Percentiles rank a stretch among this genome's conserved stretches.
Evolutionary conservation across 1,140 invertebrate species (phyloP).

Genomic region (Drosophila punjabiensis): DNA sequence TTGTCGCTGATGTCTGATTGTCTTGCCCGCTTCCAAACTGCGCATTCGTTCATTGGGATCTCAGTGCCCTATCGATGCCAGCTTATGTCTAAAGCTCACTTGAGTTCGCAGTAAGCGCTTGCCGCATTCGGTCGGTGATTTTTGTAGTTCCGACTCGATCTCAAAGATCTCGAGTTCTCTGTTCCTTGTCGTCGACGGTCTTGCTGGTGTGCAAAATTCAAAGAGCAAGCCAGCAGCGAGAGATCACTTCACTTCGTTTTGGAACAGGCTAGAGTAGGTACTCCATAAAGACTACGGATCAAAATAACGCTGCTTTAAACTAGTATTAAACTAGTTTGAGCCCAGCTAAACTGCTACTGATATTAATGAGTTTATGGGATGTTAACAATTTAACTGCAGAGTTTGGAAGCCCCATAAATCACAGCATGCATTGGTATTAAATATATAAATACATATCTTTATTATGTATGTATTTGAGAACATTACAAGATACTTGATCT

Average conservation of each 20-base stretch:
- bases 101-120: conserved; percentile 62
- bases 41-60: conserved; percentile 8
- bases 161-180: conserved; percentile 19
- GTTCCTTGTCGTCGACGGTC: background rate
- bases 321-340: conserved; percentile 65
- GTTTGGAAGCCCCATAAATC: background rate
- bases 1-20: conserved; percentile 35
- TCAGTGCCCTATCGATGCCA: conserved; percentile 29
- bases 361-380: conserved; percentile 33
- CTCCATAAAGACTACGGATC: conserved; percentile 33
- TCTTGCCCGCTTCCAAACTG: conserved; percentile 21
- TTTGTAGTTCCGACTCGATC: conserved; percentile 11
- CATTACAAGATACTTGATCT: background rate
- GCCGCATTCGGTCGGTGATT: conserved; percentile 47
- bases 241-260: conserved; percentile 18
- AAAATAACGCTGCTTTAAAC: conserved; percentile 60
- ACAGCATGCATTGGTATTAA: background rate
- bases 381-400: conserved; percentile 6
- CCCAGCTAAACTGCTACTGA: conserved; percentile 35
- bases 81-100: conserved; percentile 49
- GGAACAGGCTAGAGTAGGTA: conserved; percentile 11
- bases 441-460: background rate
- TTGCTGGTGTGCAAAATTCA: conserved; percentile 39
- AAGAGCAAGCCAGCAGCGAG: conserved; percentile 5
- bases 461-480: background rate